Evolutionary conservation across 2,888 invertebrate species (phyloP).

Genomic region (Epistrophe eligans): DNA sequence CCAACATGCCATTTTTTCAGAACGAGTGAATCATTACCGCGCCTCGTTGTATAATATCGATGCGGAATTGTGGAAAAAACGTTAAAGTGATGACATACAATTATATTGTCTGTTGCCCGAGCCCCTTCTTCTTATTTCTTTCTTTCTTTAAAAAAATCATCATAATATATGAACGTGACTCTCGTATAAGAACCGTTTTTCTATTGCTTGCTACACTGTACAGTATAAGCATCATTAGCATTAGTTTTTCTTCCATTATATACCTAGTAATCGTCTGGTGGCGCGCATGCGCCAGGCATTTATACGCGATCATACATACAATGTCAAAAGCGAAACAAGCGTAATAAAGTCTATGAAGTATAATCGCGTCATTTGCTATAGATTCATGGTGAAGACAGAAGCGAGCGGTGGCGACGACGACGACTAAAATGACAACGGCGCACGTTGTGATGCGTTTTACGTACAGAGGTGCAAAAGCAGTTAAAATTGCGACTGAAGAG

Average conservation of each 20-base stretch:
- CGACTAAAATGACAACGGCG: background rate
- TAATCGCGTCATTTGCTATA: slow-evolving; percentile 50
- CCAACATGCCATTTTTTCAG: slow-evolving; percentile 32
- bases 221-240: slow-evolving; percentile 64
- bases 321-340: slow-evolving; percentile 59
- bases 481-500: slow-evolving; percentile 41
- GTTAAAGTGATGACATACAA: slow-evolving; percentile 59
- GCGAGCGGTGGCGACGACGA: background rate
- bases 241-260: slow-evolving; percentile 46
- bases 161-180: slow-evolving; percentile 53
- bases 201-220: slow-evolving; percentile 51
- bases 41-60: slow-evolving; percentile 45
- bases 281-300: slow-evolving; percentile 40
- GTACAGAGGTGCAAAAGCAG: slow-evolving; percentile 46
- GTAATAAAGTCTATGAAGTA: slow-evolving; percentile 67
- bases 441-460: slow-evolving; percentile 46
- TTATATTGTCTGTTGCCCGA: slow-evolving; percentile 16
- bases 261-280: slow-evolving; percentile 25
- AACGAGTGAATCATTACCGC: slow-evolving; percentile 61
- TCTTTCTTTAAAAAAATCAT: background rate
- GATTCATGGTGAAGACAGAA: background rate
- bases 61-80: slow-evolving; percentile 46
- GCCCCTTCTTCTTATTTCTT: slow-evolving; percentile 27
- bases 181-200: slow-evolving; percentile 70
- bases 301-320: slow-evolving; percentile 44